These are phyloP conservation scores for Entomyzon cyanotis DNA, from an alignment of 2,113 vertebrate species.

Conservation along the genomic window DNA sequence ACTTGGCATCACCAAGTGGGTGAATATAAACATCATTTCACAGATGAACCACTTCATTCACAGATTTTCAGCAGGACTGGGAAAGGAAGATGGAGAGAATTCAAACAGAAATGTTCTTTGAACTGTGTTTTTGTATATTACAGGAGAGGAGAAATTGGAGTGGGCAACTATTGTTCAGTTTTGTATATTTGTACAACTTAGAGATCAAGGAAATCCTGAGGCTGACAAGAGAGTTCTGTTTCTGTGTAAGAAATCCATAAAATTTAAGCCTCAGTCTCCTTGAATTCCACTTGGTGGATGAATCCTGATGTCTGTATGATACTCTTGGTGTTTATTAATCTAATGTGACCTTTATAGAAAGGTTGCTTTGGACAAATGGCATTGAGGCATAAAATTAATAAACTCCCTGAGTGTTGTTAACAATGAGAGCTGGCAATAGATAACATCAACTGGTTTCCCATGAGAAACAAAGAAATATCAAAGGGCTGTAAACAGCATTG, in stretches of 20 bases:
- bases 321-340: not conserved
- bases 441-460: conserved; percentile 40
- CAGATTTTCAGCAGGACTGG: not conserved
- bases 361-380: not conserved
- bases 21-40: not conserved
- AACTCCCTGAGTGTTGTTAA: conserved; percentile 17
- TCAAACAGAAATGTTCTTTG: not conserved
- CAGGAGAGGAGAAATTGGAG: not conserved
- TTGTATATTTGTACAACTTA: not conserved
- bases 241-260: not conserved
- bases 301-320: not conserved
- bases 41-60: not conserved
- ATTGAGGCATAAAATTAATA: conserved; percentile 2
- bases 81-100: not conserved
- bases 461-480: conserved; percentile 55
- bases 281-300: not conserved
- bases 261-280: not conserved
- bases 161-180: not conserved
- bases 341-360: not conserved
- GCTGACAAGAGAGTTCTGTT: not conserved
- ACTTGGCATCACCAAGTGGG: not conserved
- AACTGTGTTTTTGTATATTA: not conserved
- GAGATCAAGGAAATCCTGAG: not conserved
- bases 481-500: conserved; percentile 12
- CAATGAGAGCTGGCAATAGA: conserved; percentile 2